These are phyloP conservation scores for Sparidentex hasta DNA, from an alignment of 2,797 vertebrate genomes.

Conservation along the genomic window DNA sequence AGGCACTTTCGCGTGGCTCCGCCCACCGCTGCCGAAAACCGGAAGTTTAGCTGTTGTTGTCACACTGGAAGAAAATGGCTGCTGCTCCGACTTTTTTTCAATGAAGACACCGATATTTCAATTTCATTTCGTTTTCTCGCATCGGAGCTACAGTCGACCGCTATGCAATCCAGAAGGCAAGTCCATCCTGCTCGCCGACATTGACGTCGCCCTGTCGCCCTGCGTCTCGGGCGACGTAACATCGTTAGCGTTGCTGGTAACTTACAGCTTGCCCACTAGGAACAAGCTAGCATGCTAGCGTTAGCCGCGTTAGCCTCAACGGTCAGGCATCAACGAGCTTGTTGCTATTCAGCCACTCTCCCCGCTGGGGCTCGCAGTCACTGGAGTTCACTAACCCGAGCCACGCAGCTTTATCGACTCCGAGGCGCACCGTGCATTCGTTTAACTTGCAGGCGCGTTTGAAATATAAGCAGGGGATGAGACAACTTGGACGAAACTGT, in stretches of 20 bases:
- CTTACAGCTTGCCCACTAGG: conserved; percentile 72
- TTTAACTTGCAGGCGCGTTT: conserved; percentile 6
- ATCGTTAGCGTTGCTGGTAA: conserved; percentile 68
- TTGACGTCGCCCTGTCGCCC: conserved; percentile 32
- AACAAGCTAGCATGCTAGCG: conserved; percentile 78
- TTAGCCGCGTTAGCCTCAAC: conserved; percentile 75
- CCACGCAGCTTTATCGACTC: background rate
- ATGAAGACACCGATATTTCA: conserved; percentile 86
- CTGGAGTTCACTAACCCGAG: conserved; percentile 13
- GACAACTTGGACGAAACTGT: conserved; percentile 61
- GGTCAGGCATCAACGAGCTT: conserved; percentile 77
- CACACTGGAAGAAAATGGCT: conserved; percentile 91
- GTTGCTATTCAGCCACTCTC: conserved; percentile 70
- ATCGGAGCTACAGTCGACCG: conserved; percentile 74
- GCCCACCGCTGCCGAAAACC: conserved; percentile 80
- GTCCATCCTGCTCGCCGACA: conserved; percentile 62
- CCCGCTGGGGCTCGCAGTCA: conserved; percentile 37
- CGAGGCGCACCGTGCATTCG: background rate
- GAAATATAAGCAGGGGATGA: background rate
- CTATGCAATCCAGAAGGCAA: conserved; percentile 85
- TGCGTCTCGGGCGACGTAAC: conserved; percentile 45
- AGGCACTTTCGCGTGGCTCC: conserved; percentile 50
- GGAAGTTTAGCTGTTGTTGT: conserved; percentile 91
- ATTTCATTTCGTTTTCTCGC: conserved; percentile 78
- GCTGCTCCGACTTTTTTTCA: conserved; percentile 88